Evolutionary conservation across 2,113 vertebrate species (phyloP), one percentile per base, ranked within the genome.

Genomic region (Hemichromis elongatus): DNA sequence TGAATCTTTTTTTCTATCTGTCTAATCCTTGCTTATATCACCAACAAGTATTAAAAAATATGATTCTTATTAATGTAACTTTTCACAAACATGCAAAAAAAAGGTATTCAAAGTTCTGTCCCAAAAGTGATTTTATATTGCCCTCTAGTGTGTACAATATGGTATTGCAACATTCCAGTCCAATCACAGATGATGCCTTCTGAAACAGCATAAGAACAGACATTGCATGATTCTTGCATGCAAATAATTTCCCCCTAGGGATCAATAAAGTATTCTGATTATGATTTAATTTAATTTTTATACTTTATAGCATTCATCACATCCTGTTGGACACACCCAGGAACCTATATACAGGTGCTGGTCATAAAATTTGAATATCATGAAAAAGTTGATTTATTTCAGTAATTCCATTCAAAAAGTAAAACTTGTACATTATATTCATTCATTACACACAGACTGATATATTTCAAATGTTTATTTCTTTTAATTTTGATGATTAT

Each of bases 111-210:
- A 18, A 13, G 9, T 30, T 5, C 6, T n/a, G 4, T 30, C 3
- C 18, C 6, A 86, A 82, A 35, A 42, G 9, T 89, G 53, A 57
- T 52, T 21, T 1, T 42, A 63, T 47, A 53, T 56, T 88, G 83
- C 80, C 93, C 82, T 89, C 93, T 94, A 61, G 87, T 94, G 94
- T 40, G 11, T 21, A 75, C 40, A 47, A 28, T 3, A 2, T 19
- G 26, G 3, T 50, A 88, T 33, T 73, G 14, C 56, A 9, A 3
- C 24, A 2, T 13, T 1, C 6, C 11, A 68, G 18, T 53, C 8
- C 16, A 52, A 0, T 30, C 0, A 6, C 9, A 5, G 21, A 1
- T 21, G 37, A 8, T 33, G 14, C 16, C 42, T 50, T 19, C 42
- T 8, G 9, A 75, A 50, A 50, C 24, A 55, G 10, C 53, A 75